Base-by-base conservation (phyloP, 2,888 invertebrate species). In the Polyommatus icarus region DNA sequence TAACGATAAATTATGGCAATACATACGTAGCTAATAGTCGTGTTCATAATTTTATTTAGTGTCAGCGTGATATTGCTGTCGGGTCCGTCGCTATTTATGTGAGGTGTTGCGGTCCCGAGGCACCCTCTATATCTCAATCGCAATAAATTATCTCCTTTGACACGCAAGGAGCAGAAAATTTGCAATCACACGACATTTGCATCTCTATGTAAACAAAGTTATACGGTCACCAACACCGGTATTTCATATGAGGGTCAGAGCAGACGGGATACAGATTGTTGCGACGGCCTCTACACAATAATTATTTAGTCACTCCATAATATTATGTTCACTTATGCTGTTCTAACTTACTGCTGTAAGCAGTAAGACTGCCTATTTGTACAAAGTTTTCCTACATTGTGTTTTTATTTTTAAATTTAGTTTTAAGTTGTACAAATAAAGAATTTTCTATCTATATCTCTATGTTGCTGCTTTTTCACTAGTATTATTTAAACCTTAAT, bases 131-230 rank as follows among this genome's bases (percentile, higher is more conserved):
- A 91, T 92, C 91, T 91, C 90, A 89, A 90, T 92, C 88, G 90
- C 89, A 89, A 91, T 92, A 91, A 91, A 91, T 92, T 89, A 90
- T 89, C 85, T 88, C 87, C 88, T 91, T 91, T 91, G 91, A 91
- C 91, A 88, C 87, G 88, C 88, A 88, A 89, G 90, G 88, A 89
- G 89, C 88, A 88, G 90, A 91, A 91, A 90, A 92, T 91, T 91
- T 90, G 90, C 91, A 89, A 91, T 90, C 85, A 87, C 86, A 85
- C 85, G 54, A 75, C 75, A 86, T 87, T 87, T 87, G 85, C 84
- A 86, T 85, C 88, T 89, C 88, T 91, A 86, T 91, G 89, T 91
- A 90, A 91, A 92, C 90, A 91, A 86, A 87, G 88, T 88, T 91
- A 92, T 91, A 86, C 89, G 87, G 88, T 90, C 89, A 89, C 92